These are phyloP conservation scores for Synergus laeviventris DNA, from an alignment of 2,888 invertebrate genomes.

Conservation along the genomic window DNA sequence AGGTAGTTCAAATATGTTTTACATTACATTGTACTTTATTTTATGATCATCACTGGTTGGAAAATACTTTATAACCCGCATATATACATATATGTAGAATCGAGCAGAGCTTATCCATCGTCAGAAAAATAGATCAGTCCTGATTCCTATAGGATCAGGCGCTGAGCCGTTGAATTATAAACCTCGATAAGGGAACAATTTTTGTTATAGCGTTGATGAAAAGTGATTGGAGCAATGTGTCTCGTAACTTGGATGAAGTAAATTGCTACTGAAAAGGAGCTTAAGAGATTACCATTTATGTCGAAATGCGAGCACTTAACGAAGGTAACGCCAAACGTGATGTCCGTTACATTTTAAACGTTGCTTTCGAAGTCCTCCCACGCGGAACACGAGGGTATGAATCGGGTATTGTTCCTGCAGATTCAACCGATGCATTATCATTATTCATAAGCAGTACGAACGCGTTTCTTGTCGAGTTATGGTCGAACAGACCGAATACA, in stretches of 20 bases:
- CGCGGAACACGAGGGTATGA: slow-evolving; percentile 62
- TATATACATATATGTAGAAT: neutral
- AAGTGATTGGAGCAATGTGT: neutral
- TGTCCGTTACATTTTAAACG: slow-evolving; percentile 32
- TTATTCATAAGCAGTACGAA: slow-evolving; percentile 67
- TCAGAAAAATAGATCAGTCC: neutral
- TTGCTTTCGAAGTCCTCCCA: slow-evolving; percentile 57
- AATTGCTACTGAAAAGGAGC: slow-evolving; percentile 39
- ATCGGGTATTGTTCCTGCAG: slow-evolving; percentile 69
- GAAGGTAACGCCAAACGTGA: slow-evolving; percentile 33
- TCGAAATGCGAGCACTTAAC: slow-evolving; percentile 31
- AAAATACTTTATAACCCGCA: neutral
- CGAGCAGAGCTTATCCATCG: neutral
- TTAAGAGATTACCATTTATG: slow-evolving; percentile 36
- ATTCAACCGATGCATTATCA: slow-evolving; percentile 67
- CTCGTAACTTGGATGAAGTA: neutral
- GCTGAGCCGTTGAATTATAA: slow-evolving; percentile 8
- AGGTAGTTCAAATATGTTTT: neutral
- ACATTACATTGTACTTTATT: neutral
- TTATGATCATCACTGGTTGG: neutral
- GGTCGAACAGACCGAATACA: slow-evolving; percentile 11
- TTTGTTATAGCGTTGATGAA: neutral
- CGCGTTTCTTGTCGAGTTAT: slow-evolving; percentile 43
- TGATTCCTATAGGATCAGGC: neutral
- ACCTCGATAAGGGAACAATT: slow-evolving; percentile 4